phyloP scores from a whole-genome alignment of 2,888 invertebrate species.

The Thymelicus lineola region DNA sequence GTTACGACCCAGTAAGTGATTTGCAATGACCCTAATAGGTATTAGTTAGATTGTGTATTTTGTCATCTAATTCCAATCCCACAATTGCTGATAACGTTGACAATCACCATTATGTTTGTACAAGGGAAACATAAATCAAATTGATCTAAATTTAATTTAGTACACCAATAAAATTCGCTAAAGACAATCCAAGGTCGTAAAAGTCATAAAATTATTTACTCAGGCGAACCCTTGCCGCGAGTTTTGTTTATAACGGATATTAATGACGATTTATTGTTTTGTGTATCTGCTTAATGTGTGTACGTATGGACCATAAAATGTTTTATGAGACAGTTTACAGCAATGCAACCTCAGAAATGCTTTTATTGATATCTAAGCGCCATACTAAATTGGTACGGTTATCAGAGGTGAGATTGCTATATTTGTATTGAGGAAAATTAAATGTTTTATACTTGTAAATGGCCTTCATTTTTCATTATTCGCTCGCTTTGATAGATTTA shows the following conservation, averaged over 20 bases:
- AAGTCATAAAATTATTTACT: constrained; percentile 76
- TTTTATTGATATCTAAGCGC: constrained; percentile 78
- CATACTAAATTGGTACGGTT: constrained; percentile 61
- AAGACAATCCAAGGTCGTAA: constrained; percentile 71
- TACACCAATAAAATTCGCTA: constrained; percentile 67
- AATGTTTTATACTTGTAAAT: constrained; percentile 15
- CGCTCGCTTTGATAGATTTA: not conserved
- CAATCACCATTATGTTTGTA: not conserved
- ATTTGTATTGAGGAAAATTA: constrained; percentile 19
- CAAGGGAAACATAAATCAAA: constrained; percentile 65
- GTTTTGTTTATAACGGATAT: constrained; percentile 73
- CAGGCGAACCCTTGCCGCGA: constrained; percentile 63
- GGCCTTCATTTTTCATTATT: not conserved
- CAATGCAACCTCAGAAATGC: constrained; percentile 70
- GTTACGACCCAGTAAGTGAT: not conserved
- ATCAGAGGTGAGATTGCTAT: constrained; percentile 50
- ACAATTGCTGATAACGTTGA: not conserved
- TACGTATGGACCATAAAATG: constrained; percentile 75
- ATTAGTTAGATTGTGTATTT: no score
- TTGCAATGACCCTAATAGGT: not conserved
- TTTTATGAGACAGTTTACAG: constrained; percentile 78
- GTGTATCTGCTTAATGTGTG: constrained; percentile 78
- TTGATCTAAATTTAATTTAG: constrained; percentile 62
- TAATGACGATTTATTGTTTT: constrained; percentile 79
- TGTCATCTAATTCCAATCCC: not conserved